A percentile compares a stretch with the other conserved stretches of the same genome.
phyloP scores from a whole-genome alignment of 2,888 invertebrate species.

The Lacanobia oleracea region DNA sequence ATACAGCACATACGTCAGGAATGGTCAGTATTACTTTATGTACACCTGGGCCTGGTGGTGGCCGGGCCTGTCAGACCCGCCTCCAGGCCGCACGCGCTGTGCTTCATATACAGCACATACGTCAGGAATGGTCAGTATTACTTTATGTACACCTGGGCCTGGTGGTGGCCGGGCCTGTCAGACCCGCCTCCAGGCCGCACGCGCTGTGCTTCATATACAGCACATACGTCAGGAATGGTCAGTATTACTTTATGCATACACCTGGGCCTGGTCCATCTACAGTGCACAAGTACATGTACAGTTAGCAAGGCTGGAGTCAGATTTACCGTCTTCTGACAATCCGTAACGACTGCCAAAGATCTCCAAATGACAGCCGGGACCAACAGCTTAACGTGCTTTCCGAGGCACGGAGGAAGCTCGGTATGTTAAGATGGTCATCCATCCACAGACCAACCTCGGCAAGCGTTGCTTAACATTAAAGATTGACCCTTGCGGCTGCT shows the following conservation, averaged over 20 bases:
- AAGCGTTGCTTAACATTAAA: too few species aligned
- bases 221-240: slow-evolving; percentile 79
- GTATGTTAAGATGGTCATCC: too few species aligned
- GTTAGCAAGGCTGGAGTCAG: too few species aligned
- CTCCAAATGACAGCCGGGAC: too few species aligned
- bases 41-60: slow-evolving; percentile 92
- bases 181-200: slow-evolving; percentile 84
- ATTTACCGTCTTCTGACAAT: too few species aligned
- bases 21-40: slow-evolving; percentile 73
- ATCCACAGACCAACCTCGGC: too few species aligned
- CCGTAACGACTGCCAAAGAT: too few species aligned
- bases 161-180: slow-evolving; percentile 91
- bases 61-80: slow-evolving; percentile 89
- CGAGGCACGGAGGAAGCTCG: too few species aligned
- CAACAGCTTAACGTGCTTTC: too few species aligned
- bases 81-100: slow-evolving; percentile 89
- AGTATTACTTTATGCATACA: slow-evolving; percentile 17
- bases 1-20: slow-evolving; percentile 84
- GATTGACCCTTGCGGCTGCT: too few species aligned
- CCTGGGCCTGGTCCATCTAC: too few species aligned
- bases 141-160: slow-evolving; percentile 85
- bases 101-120: slow-evolving; percentile 91
- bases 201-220: slow-evolving; percentile 92
- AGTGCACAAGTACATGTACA: too few species aligned
- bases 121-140: slow-evolving; percentile 78